Evolutionary conservation across 2,888 invertebrate genomes (phyloP), one percentile per base, ranked within the genome.

Genomic region (Pasiphila rectangulata): DNA sequence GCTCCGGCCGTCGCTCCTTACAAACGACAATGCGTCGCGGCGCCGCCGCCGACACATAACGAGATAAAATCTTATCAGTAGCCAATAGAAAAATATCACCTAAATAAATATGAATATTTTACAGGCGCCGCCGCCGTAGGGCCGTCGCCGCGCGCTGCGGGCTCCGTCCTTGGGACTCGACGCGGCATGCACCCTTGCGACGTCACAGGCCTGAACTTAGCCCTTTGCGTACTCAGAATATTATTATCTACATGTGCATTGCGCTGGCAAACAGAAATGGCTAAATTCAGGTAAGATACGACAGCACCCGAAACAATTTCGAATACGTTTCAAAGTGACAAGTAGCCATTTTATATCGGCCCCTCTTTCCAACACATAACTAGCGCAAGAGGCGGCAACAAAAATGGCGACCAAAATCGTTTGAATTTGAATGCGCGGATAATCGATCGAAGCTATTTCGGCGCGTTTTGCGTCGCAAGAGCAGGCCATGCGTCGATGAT

Each of bases 11-110:
- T 59, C 56, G 59, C 60, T 62, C 66, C 69, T 69, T 69, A 68
- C 72, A 63, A 69, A 72, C 75, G 74, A 79, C 76, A 74, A 72
- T 68, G 74, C 64, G 70, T 59, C 73, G 69, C 71, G 73, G 74
- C 74, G 71, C 57, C 66, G 73, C 77, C 77, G 73, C 71, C 75
- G 71, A 69, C 72, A 70, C 81, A 76, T 80, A 81, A 82, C 83
- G 82, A 82, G 79, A 80, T 82, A 78, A 82, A 80, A 83, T 81
- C 84, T 84, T 83, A 84, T 82, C 79, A 83, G 86, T 85, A 86
- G 87, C 87, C 87, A 83, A 87, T 87, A 88, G 84, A 88, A 88
- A 88, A 88, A 87, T 87, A 88, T 87, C 86, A 87, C 87, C 83
- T 85, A 87, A 88, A 87, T 84, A 87, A 86, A 86, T 85, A 86